These are phyloP conservation scores for Schizaphis graminum DNA, from an alignment of 2,888 invertebrate genomes.

Conservation along the genomic window DNA sequence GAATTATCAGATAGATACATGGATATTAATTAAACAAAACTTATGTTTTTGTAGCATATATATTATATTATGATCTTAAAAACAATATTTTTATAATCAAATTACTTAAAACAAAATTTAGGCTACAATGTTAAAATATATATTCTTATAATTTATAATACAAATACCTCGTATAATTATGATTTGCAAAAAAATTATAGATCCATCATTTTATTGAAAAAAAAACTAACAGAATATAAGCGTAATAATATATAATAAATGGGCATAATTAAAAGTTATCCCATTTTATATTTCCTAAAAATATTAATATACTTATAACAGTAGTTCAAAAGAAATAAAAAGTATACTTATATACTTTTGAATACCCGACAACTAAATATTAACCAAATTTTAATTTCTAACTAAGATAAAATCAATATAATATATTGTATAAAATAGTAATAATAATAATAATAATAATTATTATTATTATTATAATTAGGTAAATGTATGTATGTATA, in stretches of 20 bases:
- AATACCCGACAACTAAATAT: conserved; percentile 41
- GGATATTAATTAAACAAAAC: conserved; percentile 38
- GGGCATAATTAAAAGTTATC: conserved; percentile 47
- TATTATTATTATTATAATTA: neutral
- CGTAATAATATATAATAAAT: conserved; percentile 46
- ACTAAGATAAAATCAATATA: conserved; percentile 29
- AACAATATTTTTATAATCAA: conserved; percentile 49
- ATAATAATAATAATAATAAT: neutral
- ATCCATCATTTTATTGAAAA: conserved; percentile 57
- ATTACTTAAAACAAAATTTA: conserved; percentile 50
- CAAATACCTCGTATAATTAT: conserved; percentile 65
- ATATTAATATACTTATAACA: conserved; percentile 1
- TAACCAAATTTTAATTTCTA: conserved; percentile 29
- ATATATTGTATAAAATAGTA: neutral
- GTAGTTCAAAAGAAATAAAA: neutral
- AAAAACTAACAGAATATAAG: conserved; percentile 58
- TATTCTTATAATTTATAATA: conserved; percentile 37
- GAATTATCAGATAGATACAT: conserved; percentile 39
- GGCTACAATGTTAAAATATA: conserved; percentile 61
- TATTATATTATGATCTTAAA: conserved; percentile 33
- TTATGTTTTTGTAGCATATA: conserved; percentile 56
- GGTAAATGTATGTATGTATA: conserved; percentile 19
- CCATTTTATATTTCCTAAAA: conserved; percentile 30
- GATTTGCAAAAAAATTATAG: conserved; percentile 52
- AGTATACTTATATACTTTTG: conserved; percentile 30